Percentiles rank a stretch among this genome's conserved stretches.
phyloP scores from a whole-genome alignment of 1,140 invertebrate species.

The Hydropsyche tenuis region DNA sequence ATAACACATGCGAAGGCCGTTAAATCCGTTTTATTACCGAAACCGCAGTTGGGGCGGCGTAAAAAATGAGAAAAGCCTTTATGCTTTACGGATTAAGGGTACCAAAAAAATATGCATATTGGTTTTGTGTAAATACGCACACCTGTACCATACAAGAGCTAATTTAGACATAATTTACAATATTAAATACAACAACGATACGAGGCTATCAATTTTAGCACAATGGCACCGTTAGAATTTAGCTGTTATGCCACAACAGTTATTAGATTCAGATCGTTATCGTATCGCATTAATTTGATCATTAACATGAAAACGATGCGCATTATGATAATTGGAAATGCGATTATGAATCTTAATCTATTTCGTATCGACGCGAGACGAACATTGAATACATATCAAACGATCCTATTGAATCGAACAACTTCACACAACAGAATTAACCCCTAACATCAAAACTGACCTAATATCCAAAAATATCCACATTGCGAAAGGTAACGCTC shows the following conservation, averaged over 20 bases:
- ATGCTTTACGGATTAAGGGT: conserved; percentile 19
- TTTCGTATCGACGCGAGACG: no score
- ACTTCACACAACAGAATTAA: no score
- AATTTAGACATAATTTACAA: not conserved
- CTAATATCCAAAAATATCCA: no score
- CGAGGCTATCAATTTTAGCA: not conserved
- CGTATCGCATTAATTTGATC: not conserved
- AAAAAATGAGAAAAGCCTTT: conserved; percentile 17
- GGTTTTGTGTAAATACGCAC: not conserved
- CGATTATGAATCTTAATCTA: not conserved
- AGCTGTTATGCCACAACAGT: not conserved
- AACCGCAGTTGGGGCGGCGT: conserved; percentile 22
- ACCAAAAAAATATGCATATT: not conserved
- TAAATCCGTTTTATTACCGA: conserved; percentile 21
- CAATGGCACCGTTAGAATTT: not conserved
- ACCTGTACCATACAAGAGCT: not conserved
- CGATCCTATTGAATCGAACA: no score
- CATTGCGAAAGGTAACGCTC: not conserved
- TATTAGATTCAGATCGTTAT: conserved; percentile 1
- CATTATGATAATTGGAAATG: not conserved
- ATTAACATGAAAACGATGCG: no score
- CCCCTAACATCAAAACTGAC: no score
- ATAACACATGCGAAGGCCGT: conserved; percentile 24
- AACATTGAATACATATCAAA: no score
- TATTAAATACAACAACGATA: not conserved